Evolutionary conservation across 2,888 invertebrate genomes (phyloP).

Genomic region (Drosophila tripunctata): DNA sequence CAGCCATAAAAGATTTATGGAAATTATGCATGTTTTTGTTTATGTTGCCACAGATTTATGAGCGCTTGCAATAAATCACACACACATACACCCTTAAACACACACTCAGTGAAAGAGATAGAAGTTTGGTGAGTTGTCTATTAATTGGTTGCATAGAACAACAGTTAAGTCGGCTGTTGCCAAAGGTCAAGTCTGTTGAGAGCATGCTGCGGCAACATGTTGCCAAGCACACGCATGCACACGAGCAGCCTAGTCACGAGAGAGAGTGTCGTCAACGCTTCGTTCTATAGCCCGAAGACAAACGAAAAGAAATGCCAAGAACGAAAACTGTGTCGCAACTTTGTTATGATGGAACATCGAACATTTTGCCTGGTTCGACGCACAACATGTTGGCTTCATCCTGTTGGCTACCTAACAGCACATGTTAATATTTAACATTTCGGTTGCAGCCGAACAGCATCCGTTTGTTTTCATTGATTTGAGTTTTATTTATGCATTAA

Average conservation of each 20-base stretch:
- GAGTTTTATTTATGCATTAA: not conserved
- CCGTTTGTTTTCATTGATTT: not conserved
- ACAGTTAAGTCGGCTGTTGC: constrained; percentile 65
- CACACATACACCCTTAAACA: constrained; percentile 23
- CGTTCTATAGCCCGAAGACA: constrained; percentile 4
- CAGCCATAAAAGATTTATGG: constrained; percentile 75
- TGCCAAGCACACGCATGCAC: too few species aligned
- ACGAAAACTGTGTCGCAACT: constrained; percentile 37
- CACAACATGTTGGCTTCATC: constrained; percentile 30
- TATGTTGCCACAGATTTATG: constrained; percentile 73
- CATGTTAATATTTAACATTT: constrained; percentile 9
- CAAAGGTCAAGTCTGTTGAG: constrained; percentile 67
- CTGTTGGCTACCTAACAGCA: constrained; percentile 7
- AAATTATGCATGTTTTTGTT: constrained; percentile 78
- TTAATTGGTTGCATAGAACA: constrained; percentile 72
- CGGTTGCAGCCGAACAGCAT: constrained; percentile 4
- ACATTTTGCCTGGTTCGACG: constrained; percentile 5
- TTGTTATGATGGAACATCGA: constrained; percentile 15
- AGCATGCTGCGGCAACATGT: constrained; percentile 51
- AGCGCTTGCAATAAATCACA: constrained; percentile 70
- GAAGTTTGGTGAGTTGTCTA: constrained; percentile 46
- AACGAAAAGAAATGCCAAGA: constrained; percentile 41
- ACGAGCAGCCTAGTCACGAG: not conserved
- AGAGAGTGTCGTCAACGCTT: constrained; percentile 16
- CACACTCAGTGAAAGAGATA: constrained; percentile 1